Evolutionary conservation across 1,140 invertebrate genomes (phyloP), one percentile per base, ranked within the genome.

Genomic region (Hyles vespertilio): DNA sequence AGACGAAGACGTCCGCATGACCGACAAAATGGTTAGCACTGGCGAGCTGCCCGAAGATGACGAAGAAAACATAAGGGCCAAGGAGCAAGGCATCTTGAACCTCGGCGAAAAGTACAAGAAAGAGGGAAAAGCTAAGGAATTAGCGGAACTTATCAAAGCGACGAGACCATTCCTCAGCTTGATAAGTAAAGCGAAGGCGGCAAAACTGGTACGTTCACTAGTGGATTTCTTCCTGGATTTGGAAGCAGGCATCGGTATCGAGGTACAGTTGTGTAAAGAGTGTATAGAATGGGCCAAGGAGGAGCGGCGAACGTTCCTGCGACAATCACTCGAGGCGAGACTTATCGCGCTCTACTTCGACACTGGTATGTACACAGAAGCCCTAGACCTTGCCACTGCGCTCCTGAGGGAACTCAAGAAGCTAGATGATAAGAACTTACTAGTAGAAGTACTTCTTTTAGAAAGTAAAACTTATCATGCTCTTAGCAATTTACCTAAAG

Each of bases 251-350:
- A 98, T 96, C 69, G 97, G 97, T 40, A 95, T 96, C 59, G 97
- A 97, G 91, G 94, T 95, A 40, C 95, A 97, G 85, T 89, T 97
- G 45, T 96, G 95, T 81, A 95, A 98, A 90, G 98, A 99, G 90
- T 99, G 98, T 90, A 99, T 99, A 91, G 96, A 98, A 91, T 99
- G 98, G 98, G 98, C 99, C 12, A 98, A 98, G 86, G 95, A 98
- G 84, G 98, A 99, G 81, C 96, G 97, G 62, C 93, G 98, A 67
- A 99, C 97, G 12, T 99, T 99, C 89, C 90, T 99, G 32, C 91
- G 99, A 74, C 99, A 99, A 88, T 97, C 97, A 6, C 88, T 99
- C 65, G 98, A 99, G 89, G 95, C 97, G 1, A 91, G 98, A 74
- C 91, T 99, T 22, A 95, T 99, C 76, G 96, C 97, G 7, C 90